Conservation (phyloP, 2,888 invertebrate genomes). For the Volucella zonaria region DNA sequence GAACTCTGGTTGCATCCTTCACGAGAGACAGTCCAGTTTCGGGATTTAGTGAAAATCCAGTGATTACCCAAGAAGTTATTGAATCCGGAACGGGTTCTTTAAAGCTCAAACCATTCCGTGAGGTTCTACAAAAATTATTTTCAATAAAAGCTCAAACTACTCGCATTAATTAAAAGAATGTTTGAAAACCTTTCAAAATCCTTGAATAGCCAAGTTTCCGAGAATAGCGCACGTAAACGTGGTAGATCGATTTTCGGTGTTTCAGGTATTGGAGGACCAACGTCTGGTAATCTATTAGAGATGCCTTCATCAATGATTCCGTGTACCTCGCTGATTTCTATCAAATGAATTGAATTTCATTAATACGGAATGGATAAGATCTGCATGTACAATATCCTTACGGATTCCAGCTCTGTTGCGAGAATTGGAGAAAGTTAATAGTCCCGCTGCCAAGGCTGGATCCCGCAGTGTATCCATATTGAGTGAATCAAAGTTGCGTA, state of each 20-base stretch:
- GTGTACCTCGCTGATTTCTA: not conserved
- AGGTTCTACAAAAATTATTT: conserved; percentile 32
- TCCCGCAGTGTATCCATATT: conserved; percentile 83
- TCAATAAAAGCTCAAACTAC: not conserved
- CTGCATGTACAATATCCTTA: not conserved
- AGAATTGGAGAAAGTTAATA: conserved; percentile 79
- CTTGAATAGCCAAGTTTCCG: conserved; percentile 88
- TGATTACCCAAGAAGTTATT: conserved; percentile 90
- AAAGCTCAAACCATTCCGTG: conserved; percentile 79
- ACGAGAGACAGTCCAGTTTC: conserved; percentile 89
- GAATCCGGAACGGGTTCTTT: conserved; percentile 88
- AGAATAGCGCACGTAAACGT: conserved; percentile 85
- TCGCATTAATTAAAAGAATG: not conserved
- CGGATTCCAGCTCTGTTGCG: conserved; percentile 4
- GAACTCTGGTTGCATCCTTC: conserved; percentile 83
- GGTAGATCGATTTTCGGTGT: conserved; percentile 22
- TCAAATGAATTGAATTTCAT: not conserved
- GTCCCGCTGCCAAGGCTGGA: conserved; percentile 56
- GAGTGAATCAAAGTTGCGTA: conserved; percentile 25
- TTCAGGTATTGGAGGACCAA: not conserved
- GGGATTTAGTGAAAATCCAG: conserved; percentile 89
- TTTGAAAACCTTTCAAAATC: conserved; percentile 77
- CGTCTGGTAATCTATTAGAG: too few relatives aligned
- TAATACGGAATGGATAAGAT: not conserved
- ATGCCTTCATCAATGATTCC: not conserved